Evolutionary conservation across 2,888 invertebrate genomes (phyloP).

Genomic region (Apotomis capreana): DNA sequence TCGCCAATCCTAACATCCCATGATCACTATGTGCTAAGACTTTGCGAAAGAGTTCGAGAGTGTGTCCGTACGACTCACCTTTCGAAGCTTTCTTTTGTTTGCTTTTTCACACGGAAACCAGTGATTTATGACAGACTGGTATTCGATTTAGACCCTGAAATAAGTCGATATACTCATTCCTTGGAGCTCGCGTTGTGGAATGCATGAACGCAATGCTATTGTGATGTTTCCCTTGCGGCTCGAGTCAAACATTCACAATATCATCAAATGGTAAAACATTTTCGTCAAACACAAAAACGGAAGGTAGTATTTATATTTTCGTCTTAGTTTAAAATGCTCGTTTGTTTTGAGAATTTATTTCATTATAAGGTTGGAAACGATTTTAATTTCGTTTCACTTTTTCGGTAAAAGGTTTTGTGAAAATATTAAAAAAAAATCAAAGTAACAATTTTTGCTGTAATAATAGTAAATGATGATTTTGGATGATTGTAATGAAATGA

Average conservation of each 20-base stretch:
- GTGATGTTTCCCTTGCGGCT: slow-evolving; percentile 64
- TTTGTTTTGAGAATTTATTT: slow-evolving; percentile 58
- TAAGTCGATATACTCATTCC: slow-evolving; percentile 75
- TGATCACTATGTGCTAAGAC: slow-evolving; percentile 80
- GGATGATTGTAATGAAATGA: slow-evolving; percentile 44
- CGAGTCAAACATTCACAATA: slow-evolving; percentile 73
- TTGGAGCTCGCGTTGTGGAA: slow-evolving; percentile 74
- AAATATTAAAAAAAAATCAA: no score
- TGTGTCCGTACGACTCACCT: slow-evolving; percentile 57
- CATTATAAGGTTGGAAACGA: slow-evolving; percentile 44
- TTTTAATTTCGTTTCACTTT: slow-evolving; percentile 42
- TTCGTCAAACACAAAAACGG: slow-evolving; percentile 71
- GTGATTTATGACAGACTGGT: slow-evolving; percentile 78
- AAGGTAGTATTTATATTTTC: slow-evolving; percentile 81
- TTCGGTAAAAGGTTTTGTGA: no score
- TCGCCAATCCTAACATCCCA: slow-evolving; percentile 79
- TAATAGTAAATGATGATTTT: no score
- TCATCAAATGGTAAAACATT: slow-evolving; percentile 78
- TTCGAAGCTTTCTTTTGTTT: slow-evolving; percentile 72
- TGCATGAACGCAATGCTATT: slow-evolving; percentile 76
- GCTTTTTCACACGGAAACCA: slow-evolving; percentile 71
- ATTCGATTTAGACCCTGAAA: slow-evolving; percentile 51
- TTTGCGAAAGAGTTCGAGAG: slow-evolving; percentile 60
- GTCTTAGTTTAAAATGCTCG: slow-evolving; percentile 62
- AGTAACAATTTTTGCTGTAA: no score